Evolutionary conservation across 2,113 vertebrate genomes (phyloP), one percentile per base, ranked within the genome.

Genomic region (Tiliqua scincoides): DNA sequence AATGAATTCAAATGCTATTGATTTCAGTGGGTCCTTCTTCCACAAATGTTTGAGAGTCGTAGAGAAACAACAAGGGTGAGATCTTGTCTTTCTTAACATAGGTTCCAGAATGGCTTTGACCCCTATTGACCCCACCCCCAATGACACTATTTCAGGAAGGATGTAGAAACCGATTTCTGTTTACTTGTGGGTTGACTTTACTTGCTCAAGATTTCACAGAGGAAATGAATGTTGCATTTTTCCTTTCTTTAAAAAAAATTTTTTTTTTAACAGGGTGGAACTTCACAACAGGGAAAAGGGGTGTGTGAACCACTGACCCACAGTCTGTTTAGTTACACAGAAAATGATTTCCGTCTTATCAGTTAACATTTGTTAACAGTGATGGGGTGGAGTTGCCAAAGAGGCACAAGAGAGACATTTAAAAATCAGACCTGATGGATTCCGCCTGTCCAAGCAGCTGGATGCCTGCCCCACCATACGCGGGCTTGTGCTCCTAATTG

Each of bases 161-260:
- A 78, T 71, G 9, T 84, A 83, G 90, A 91, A 86, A 68, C 43
- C 61, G 80, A 27, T 86, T 85, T 85, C 68, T 88, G 8, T 89
- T 92, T 91, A 43, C 88, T 91, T 88, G 78, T 23, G 91, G 86
- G 76, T 14, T 85, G 37, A 86, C 93, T 93, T 91, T 52, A 71
- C 54, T 77, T 87, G 68, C 62, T 90, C 43, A 54, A 20, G 1
- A 0, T n/a, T 90, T 86, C 90, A 4, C 25, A 32, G 84, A 87
- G 85, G n/a, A 91, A 35, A 84, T 88, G 48, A 85, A 57, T 84
- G 83, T 83, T 83, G 68, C 37, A 87, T 80, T 76, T 27, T n/a
- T 65, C 82, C 43, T 84, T 12, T 35, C 15, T 30, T 0, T 37
- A 48, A n/a, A 68, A 17, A 35, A 71, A 71, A 18, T 35, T 20